These are phyloP conservation scores for Asobara japonica DNA, from an alignment of 1,140 invertebrate species.

Conservation along the genomic window DNA sequence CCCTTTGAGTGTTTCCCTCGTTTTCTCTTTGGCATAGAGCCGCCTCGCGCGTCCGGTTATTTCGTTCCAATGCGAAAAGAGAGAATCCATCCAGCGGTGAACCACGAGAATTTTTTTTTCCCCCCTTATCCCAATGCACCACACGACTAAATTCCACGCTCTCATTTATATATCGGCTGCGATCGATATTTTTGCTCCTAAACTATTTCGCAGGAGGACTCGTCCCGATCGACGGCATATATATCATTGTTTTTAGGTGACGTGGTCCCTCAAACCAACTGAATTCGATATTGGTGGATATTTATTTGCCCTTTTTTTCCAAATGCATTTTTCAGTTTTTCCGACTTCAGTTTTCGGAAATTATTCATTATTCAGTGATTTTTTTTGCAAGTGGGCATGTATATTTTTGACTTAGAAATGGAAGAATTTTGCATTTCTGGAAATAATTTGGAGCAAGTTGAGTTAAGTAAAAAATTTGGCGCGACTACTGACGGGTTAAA, in stretches of 20 bases:
- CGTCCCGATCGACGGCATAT: background rate
- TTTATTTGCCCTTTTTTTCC: slow-evolving; percentile 14
- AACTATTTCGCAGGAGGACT: slow-evolving; percentile 27
- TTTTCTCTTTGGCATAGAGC: background rate
- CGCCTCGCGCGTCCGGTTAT: background rate
- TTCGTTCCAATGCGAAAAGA: background rate
- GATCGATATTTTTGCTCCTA: slow-evolving; percentile 31
- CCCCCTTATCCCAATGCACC: background rate
- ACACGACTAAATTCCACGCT: slow-evolving; percentile 30
- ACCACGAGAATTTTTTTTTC: slow-evolving; percentile 7
- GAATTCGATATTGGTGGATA: slow-evolving; percentile 18
- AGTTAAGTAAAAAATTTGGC: no score
- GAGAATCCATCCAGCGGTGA: background rate
- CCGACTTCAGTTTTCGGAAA: background rate
- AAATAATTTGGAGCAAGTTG: no score
- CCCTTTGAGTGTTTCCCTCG: background rate
- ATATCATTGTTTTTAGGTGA: slow-evolving; percentile 4
- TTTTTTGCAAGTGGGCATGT: no score
- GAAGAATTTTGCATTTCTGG: no score
- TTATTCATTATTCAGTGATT: background rate
- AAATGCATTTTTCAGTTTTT: background rate
- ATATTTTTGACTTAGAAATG: no score
- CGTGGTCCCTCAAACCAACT: background rate
- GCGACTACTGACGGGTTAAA: no score
- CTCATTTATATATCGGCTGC: slow-evolving; percentile 28